These are phyloP conservation scores for Pristionchus fissidentatus DNA, from an alignment of 2,888 invertebrate genomes.

Conservation along the genomic window DNA sequence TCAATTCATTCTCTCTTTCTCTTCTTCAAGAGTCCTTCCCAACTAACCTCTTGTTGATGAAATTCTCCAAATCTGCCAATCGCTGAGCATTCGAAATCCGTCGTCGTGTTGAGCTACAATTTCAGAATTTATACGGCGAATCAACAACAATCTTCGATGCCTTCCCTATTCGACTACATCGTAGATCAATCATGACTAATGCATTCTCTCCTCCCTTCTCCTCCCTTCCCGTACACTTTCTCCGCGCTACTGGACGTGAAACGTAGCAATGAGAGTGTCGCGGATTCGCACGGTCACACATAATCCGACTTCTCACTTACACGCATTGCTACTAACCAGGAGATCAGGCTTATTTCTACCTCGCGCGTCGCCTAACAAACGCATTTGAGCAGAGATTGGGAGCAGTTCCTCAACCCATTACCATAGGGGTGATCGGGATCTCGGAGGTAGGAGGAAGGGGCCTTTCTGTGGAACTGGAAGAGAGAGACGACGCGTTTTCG, in stretches of 20 bases:
- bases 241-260: background rate
- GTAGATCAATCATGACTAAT: background rate
- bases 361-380: no score
- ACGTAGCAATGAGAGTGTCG: background rate
- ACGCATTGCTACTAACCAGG: no score
- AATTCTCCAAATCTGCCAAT: slow-evolving; percentile 65
- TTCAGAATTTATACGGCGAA: background rate
- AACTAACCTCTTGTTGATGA: slow-evolving; percentile 64
- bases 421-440: slow-evolving; percentile 47
- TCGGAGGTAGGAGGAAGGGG: slow-evolving; percentile 25
- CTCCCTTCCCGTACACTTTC: no score
- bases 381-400: no score
- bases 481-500: slow-evolving; percentile 37
- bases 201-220: background rate
- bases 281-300: background rate
- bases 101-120: slow-evolving; percentile 62
- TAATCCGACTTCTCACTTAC: background rate
- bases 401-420: no score
- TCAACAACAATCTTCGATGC: background rate
- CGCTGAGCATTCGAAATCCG: slow-evolving; percentile 66
- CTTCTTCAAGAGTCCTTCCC: background rate
- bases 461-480: slow-evolving; percentile 41
- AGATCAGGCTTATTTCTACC: no score
- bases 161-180: background rate
- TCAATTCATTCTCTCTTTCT: background rate